Conservation (phyloP, 1,140 invertebrate species). For the Drosophila littoralis region DNA sequence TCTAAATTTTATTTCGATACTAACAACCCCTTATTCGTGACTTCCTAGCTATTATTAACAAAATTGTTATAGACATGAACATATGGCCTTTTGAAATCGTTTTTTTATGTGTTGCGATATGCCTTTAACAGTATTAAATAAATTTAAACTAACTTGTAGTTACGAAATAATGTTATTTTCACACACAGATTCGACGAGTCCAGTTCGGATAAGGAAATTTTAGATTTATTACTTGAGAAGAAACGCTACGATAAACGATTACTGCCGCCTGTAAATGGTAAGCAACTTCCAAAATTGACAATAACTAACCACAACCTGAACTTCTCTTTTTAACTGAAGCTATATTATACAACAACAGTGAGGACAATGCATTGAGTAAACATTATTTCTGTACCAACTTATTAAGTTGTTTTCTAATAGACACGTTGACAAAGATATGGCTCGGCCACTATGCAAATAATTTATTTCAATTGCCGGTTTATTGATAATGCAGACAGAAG, state of each 20-base stretch:
- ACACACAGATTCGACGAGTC: constrained; percentile 92
- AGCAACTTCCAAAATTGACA: constrained; percentile 62
- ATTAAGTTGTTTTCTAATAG: too few species aligned
- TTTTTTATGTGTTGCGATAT: background rate
- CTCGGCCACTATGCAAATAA: too few species aligned
- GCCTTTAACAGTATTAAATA: background rate
- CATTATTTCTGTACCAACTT: too few species aligned
- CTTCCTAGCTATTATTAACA: too few species aligned
- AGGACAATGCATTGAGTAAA: too few species aligned
- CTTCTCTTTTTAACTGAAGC: background rate
- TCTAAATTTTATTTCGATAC: too few species aligned
- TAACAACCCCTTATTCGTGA: too few species aligned
- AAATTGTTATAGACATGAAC: too few species aligned
- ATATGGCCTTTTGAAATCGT: background rate
- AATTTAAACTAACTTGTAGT: background rate
- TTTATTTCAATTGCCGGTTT: too few species aligned
- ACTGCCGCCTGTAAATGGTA: constrained; percentile 93
- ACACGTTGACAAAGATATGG: too few species aligned
- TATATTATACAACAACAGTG: background rate
- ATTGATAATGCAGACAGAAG: too few species aligned
- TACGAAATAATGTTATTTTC: constrained; percentile 15
- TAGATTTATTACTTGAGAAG: constrained; percentile 91
- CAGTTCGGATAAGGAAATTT: constrained; percentile 94
- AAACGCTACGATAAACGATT: constrained; percentile 94
- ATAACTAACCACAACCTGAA: too few species aligned